phyloP scores from a whole-genome alignment of 1,140 invertebrate species.

The Battus philenor region DNA sequence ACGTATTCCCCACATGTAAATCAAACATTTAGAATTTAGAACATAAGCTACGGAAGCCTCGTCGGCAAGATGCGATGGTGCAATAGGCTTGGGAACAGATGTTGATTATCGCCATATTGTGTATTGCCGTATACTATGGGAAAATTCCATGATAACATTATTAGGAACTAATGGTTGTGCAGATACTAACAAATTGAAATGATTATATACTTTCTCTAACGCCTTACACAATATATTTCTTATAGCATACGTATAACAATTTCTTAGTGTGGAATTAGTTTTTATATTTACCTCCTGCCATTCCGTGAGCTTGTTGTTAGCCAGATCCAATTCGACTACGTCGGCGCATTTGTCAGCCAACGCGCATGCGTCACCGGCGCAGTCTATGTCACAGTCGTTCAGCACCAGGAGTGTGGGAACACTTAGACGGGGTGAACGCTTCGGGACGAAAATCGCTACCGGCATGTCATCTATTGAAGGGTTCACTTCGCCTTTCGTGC shows the following conservation, averaged over 20 bases:
- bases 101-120: constrained; percentile 2
- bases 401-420: constrained; percentile 90
- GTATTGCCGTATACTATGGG: constrained; percentile 2
- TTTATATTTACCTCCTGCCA: constrained; percentile 91
- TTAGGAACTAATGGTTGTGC: no score
- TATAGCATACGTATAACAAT: not conserved
- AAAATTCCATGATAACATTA: constrained; percentile 8
- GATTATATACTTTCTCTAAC: no score
- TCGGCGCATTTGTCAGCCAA: constrained; percentile 88
- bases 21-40: not conserved
- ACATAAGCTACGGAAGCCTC: constrained; percentile 9
- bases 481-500: constrained; percentile 77
- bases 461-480: constrained; percentile 78
- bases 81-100: constrained; percentile 12
- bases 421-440: constrained; percentile 83
- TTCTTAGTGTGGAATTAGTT: not conserved
- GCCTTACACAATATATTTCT: no score
- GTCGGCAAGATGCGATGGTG: constrained; percentile 8
- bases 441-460: constrained; percentile 89
- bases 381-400: constrained; percentile 92
- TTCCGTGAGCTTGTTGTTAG: constrained; percentile 90
- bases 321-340: constrained; percentile 92
- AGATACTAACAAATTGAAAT: no score
- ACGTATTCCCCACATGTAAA: no score
- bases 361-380: constrained; percentile 86